Evolutionary conservation across 2,797 vertebrate genomes (phyloP).

Genomic region (Pangasius larnaudii): DNA sequence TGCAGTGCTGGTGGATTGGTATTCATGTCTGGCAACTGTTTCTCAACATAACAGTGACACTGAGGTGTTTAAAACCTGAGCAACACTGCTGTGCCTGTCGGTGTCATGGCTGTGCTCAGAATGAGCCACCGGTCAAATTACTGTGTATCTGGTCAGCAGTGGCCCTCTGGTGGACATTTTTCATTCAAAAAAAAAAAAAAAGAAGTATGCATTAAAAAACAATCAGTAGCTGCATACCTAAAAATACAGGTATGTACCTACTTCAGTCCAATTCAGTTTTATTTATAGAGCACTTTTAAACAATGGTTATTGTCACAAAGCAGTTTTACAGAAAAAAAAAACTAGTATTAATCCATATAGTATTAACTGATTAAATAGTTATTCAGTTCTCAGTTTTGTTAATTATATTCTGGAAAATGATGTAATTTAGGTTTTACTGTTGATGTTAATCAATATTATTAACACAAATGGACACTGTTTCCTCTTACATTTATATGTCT

Average conservation of each 20-base stretch:
- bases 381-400: not conserved
- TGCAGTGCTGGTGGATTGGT: not conserved
- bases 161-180: conserved; percentile 1
- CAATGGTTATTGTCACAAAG: not conserved
- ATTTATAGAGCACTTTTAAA: not conserved
- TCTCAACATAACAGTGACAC: not conserved
- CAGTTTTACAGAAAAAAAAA: not conserved
- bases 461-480: not conserved
- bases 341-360: not conserved
- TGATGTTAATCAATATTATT: not conserved
- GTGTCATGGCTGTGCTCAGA: not conserved
- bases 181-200: too few species aligned
- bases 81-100: not conserved
- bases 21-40: too few species aligned
- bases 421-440: not conserved
- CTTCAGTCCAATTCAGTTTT: not conserved
- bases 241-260: not conserved
- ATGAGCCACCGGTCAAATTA: not conserved
- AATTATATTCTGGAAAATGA: not conserved
- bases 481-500: not conserved
- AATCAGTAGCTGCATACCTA: not conserved
- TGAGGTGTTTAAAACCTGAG: not conserved
- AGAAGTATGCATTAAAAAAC: not conserved
- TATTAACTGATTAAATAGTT: not conserved
- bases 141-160: not conserved